Conservation (phyloP, 2,888 invertebrate species). For the Nomada flava region DNA sequence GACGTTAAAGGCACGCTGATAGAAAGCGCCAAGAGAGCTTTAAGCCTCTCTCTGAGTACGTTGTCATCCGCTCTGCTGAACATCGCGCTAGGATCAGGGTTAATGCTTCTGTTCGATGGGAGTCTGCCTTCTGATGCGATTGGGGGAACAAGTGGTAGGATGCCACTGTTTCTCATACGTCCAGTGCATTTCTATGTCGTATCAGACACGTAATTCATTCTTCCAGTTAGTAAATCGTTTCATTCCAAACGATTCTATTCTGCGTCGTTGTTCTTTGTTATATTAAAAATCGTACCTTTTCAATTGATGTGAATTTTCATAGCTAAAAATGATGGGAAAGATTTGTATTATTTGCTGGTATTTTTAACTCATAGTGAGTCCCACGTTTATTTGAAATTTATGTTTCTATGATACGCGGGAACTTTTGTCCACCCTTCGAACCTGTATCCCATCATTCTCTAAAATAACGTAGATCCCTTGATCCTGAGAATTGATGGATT, state of each 20-base stretch:
- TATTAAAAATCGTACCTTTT: not conserved
- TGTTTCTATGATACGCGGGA: slow-evolving; percentile 26
- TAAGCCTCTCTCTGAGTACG: slow-evolving; percentile 81
- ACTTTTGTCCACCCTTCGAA: slow-evolving; percentile 33
- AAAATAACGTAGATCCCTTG: slow-evolving; percentile 66
- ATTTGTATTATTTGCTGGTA: too few relatives aligned
- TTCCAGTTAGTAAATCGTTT: not conserved
- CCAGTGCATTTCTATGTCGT: slow-evolving; percentile 18
- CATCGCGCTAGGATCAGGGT: slow-evolving; percentile 83
- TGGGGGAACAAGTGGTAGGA: slow-evolving; percentile 57
- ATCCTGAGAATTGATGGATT: slow-evolving; percentile 75
- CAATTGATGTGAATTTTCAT: too few relatives aligned
- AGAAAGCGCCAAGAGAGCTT: slow-evolving; percentile 73
- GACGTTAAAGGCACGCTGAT: slow-evolving; percentile 60
- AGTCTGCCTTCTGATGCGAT: slow-evolving; percentile 69
- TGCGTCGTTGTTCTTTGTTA: not conserved
- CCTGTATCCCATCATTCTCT: slow-evolving; percentile 56
- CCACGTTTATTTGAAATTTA: slow-evolving; percentile 20
- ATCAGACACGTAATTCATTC: not conserved
- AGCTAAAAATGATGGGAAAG: too few relatives aligned
- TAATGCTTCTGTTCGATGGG: slow-evolving; percentile 83
- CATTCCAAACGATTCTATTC: not conserved
- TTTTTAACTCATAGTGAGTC: not conserved
- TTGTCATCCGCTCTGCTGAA: slow-evolving; percentile 84
- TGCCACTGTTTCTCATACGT: slow-evolving; percentile 38